Base-by-base conservation (phyloP, 2,888 invertebrate genomes). In the Neelides folsomi region DNA sequence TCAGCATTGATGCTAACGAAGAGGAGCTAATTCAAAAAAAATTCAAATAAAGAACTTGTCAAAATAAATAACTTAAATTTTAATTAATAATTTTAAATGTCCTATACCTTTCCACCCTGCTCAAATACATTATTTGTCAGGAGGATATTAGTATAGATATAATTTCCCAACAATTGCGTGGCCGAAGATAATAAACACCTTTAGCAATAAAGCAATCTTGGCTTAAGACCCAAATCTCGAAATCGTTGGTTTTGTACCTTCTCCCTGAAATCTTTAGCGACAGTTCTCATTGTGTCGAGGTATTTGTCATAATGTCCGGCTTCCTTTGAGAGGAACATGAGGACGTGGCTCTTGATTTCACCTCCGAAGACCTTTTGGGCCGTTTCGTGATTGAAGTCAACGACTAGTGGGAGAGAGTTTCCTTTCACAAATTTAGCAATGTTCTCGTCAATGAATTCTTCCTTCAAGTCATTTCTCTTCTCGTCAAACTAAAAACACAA, bases 361-460 rank as follows among this genome's bases (percentile, higher is more conserved):
- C 97, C 97, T 50, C 94, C 92, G 71, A 99, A 99, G 74, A 99
- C 93, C 73, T 94, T 94, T 70, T 89, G 86, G 10, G 98, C 97
- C 34, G 92, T 93, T 72, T 95, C 90, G 67, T 94, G 93, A 65
- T 89, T 93, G 76, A 97, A 97, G 72, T 97, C 95, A 51, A 93
- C 86, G 61, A 95, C 81, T 59, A 88, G 73, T 16, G 95, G 95
- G 70, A 97, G 77, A 50, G 88, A 81, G 69, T 93, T 83, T 40
- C 81, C 76, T 57, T 79, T 75, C 63, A 94, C 79, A 77, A 94
- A 95, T 66, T 82, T 81, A 72, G 82, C 83, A 65, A 97, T 72
- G 49, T 73, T 73, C 19, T 81, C 82, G 57, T 79, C 78, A 13
- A 73, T 76, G 39, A 76, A 67, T 67, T 83, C 87, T 7, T 79